phyloP scores from a whole-genome alignment of 2,888 invertebrate genomes.

The Lomographa bimaculata region DNA sequence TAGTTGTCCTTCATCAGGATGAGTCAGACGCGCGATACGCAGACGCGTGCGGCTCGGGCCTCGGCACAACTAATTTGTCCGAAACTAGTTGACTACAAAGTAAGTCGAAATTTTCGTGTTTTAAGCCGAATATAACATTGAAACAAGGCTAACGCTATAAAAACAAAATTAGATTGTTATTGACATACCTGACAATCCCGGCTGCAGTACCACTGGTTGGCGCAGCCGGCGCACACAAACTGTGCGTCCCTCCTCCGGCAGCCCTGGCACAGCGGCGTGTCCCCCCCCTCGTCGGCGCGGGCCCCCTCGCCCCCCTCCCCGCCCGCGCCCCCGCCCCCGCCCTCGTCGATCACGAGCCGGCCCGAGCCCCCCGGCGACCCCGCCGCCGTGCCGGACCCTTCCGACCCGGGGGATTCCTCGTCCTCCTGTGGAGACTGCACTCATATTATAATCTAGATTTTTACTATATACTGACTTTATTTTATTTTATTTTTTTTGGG shows the following conservation, averaged over 20 bases:
- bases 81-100: too few relatives aligned
- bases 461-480: too few relatives aligned
- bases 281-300: slow-evolving; percentile 55
- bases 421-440: slow-evolving; percentile 74
- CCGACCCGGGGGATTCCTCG: slow-evolving; percentile 84
- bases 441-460: too few relatives aligned
- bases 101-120: too few relatives aligned
- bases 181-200: slow-evolving; percentile 96
- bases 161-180: too few relatives aligned
- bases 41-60: too few relatives aligned
- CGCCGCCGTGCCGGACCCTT: slow-evolving; percentile 52
- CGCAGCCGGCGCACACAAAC: slow-evolving; percentile 95
- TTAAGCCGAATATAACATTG: too few relatives aligned
- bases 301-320: slow-evolving; percentile 58
- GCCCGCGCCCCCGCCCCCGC: slow-evolving; percentile 32
- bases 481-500: too few relatives aligned
- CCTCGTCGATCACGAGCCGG: slow-evolving; percentile 63
- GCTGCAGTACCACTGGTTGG: slow-evolving; percentile 97
- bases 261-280: slow-evolving; percentile 92
- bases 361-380: slow-evolving; percentile 50
- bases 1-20: too few relatives aligned
- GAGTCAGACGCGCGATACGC: too few relatives aligned
- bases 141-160: too few relatives aligned
- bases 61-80: too few relatives aligned
- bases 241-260: slow-evolving; percentile 92